Evolutionary conservation across 1,140 invertebrate species (phyloP).

Genomic region (Melipona quadrifasciata): DNA sequence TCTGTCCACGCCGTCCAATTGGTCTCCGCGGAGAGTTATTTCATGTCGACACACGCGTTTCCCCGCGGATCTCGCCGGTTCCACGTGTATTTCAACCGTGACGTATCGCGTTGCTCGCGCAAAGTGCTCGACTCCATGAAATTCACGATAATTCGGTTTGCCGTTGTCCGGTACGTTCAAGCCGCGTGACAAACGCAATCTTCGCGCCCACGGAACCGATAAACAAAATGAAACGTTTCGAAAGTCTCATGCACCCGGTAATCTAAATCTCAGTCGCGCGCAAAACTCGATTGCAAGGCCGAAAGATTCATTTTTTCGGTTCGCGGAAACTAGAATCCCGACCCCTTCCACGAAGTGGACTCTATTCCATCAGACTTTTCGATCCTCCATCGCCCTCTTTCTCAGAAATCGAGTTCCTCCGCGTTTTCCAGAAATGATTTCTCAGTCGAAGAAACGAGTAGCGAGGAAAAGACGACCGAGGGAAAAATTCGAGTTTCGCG

Average conservation of each 20-base stretch:
- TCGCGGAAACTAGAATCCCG: constrained; percentile 10
- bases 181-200: constrained; percentile 19
- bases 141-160: not conserved
- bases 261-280: constrained; percentile 8
- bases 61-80: not conserved
- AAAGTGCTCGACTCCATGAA: not conserved
- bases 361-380: constrained; percentile 10
- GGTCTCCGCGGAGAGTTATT: not conserved
- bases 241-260: constrained; percentile 36
- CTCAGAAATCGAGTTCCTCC: not conserved
- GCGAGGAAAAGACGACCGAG: not conserved
- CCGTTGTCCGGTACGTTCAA: not conserved
- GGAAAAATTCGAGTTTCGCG: constrained; percentile 5
- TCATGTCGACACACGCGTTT: not conserved
- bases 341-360: not conserved
- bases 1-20: not conserved
- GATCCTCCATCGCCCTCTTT: not conserved
- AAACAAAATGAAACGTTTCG: constrained; percentile 41
- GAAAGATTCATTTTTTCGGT: not conserved
- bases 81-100: not conserved
- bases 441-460: no score
- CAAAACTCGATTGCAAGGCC: constrained; percentile 32
- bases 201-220: constrained; percentile 20
- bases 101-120: not conserved
- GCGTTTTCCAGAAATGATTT: not conserved